These are phyloP conservation scores for Echinometra lucunter DNA, from an alignment of 53 echinoderm and acorn worm genomes.

Conservation along the genomic window DNA sequence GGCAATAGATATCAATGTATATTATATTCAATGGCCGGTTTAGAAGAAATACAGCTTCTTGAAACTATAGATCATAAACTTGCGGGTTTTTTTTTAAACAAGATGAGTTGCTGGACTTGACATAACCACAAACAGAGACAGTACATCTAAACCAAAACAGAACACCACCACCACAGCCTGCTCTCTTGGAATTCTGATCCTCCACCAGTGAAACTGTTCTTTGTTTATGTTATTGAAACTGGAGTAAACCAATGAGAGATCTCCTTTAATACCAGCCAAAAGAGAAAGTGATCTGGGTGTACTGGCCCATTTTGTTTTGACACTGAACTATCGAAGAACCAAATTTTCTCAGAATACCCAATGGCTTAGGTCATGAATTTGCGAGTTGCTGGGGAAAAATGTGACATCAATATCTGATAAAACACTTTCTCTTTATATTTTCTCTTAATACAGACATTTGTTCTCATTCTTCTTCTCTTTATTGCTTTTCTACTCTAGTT, in stretches of 20 bases:
- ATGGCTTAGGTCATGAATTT: constrained; percentile 16
- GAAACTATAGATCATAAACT: neutral
- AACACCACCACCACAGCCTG: neutral
- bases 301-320: neutral
- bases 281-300: constrained; percentile 10
- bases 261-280: neutral
- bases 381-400: neutral
- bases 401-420: neutral
- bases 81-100: constrained; percentile 31
- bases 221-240: constrained; percentile 32
- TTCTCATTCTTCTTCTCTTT: neutral
- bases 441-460: neutral
- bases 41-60: neutral
- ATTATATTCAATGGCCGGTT: neutral
- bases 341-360: constrained; percentile 14
- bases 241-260: constrained; percentile 10
- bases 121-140: constrained; percentile 41
- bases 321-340: neutral
- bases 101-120: neutral
- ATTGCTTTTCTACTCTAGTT: neutral
- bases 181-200: neutral
- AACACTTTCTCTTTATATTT: neutral
- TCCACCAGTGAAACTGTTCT: constrained; percentile 11
- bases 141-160: constrained; percentile 35
- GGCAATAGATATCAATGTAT: neutral